phyloP scores from a whole-genome alignment of 2,797 vertebrate genomes.

The Etheostoma nigrum region DNA sequence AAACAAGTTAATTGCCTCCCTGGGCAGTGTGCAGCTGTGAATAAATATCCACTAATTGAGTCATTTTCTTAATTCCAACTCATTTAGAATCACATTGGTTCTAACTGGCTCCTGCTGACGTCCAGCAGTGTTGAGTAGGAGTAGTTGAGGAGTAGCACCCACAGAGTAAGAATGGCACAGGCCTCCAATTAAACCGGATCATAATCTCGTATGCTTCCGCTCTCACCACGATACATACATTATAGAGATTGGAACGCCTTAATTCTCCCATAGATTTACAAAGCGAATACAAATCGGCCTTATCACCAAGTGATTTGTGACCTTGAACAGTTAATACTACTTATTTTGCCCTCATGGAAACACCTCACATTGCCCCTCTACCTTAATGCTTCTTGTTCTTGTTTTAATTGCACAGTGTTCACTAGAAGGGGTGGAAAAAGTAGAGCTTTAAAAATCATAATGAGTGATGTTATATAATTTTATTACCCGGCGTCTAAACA shows the following conservation, averaged over 20 bases:
- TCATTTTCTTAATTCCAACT: slow-evolving; percentile 71
- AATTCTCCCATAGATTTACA: slow-evolving; percentile 52
- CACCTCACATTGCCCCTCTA: slow-evolving; percentile 20
- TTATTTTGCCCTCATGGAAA: slow-evolving; percentile 38
- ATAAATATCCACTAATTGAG: slow-evolving; percentile 75
- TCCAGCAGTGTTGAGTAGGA: slow-evolving; percentile 51
- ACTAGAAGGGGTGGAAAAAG: slow-evolving; percentile 23
- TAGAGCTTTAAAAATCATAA: slow-evolving; percentile 25
- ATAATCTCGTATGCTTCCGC: slow-evolving; percentile 63
- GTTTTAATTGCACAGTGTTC: slow-evolving; percentile 39
- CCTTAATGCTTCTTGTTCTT: slow-evolving; percentile 20
- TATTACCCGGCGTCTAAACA: slow-evolving; percentile 13
- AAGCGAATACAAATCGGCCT: slow-evolving; percentile 50
- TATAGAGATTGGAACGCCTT: slow-evolving; percentile 62
- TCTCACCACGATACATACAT: slow-evolving; percentile 71
- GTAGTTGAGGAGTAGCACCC: slow-evolving; percentile 53
- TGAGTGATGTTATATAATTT: slow-evolving; percentile 29
- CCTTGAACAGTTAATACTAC: slow-evolving; percentile 58
- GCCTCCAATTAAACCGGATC: slow-evolving; percentile 74
- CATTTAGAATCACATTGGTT: slow-evolving; percentile 61
- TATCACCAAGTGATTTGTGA: slow-evolving; percentile 59
- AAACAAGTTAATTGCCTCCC: slow-evolving; percentile 67
- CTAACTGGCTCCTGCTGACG: slow-evolving; percentile 47
- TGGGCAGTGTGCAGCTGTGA: slow-evolving; percentile 66
- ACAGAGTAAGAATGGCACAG: slow-evolving; percentile 55